A percentile compares a stretch with the other conserved stretches of the same genome.
These are phyloP conservation scores for Habroteleia sp. DNA, from an alignment of 2,888 invertebrate species.

Conservation along the genomic window DNA sequence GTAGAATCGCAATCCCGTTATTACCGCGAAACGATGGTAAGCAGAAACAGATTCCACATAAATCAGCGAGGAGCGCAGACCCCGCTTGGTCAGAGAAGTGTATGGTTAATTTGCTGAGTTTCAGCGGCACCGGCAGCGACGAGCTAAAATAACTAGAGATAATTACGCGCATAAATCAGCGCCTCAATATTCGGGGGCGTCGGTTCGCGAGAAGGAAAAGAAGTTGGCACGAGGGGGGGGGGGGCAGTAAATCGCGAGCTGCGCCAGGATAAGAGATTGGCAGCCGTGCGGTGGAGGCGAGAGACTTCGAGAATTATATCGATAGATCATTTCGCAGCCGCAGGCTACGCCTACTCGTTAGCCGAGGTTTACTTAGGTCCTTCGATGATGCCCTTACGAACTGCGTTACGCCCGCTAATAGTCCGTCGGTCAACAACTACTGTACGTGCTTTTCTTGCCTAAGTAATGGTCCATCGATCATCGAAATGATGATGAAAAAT, in stretches of 20 bases:
- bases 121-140: slow-evolving; percentile 72
- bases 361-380: slow-evolving; percentile 77
- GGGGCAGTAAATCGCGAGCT: slow-evolving; percentile 40
- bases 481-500: slow-evolving; percentile 26
- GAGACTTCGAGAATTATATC: slow-evolving; percentile 69
- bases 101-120: slow-evolving; percentile 74
- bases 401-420: slow-evolving; percentile 80
- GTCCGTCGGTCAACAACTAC: slow-evolving; percentile 79
- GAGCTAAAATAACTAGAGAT: slow-evolving; percentile 79
- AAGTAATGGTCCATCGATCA: slow-evolving; percentile 54
- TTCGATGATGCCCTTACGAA: slow-evolving; percentile 73
- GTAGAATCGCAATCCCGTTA: slow-evolving; percentile 55
- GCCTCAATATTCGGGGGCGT: slow-evolving; percentile 80
- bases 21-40: slow-evolving; percentile 53
- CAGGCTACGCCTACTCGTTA: slow-evolving; percentile 80
- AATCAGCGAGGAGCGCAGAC: slow-evolving; percentile 61
- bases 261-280: slow-evolving; percentile 55
- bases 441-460: slow-evolving; percentile 64
- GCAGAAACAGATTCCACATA: slow-evolving; percentile 69
- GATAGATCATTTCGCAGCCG: slow-evolving; percentile 78
- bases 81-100: slow-evolving; percentile 45
- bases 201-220: slow-evolving; percentile 69
- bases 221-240: slow-evolving; percentile 28
- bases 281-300: slow-evolving; percentile 57
- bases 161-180: slow-evolving; percentile 81